Base-by-base conservation (phyloP, 2,113 vertebrate species). In the Oreotrochilus melanogaster region DNA sequence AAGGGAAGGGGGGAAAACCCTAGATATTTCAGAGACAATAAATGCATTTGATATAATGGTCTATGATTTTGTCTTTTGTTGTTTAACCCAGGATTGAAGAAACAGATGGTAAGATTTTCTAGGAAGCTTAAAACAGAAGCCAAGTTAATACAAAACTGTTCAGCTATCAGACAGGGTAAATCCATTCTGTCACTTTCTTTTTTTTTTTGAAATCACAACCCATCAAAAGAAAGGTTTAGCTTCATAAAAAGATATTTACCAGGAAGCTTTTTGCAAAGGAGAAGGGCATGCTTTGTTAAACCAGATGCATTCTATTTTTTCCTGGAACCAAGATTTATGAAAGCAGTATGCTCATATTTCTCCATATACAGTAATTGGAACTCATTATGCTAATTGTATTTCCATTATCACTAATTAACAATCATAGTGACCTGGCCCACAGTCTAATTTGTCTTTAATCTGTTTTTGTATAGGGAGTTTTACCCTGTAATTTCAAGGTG, bases 331-430 rank as follows among this genome's bases (percentile, higher is more conserved):
- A 98, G 97, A 98, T 98, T 98, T 98, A 98, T 98, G 97, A 98
- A 98, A 97, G 96, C 97, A 96, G 96, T 97, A 96, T 94, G 97
- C 97, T 98, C 98, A 98, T 98, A 98, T 97, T 98, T 98, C 98
- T 98, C 98, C 98, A 98, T 98, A 97, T 98, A 96, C 88, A 97
- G 97, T 98, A 98, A 98, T 98, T 98, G 97, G 96, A 98, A 98
- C 97, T 98, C 98, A 99, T 99, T 99, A 99, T 98, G 97, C 97
- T 97, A 98, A 98, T 97, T 98, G 97, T 97, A 98, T 98, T 98
- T 98, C 97, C 98, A 98, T 98, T 97, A 98, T 96, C 98, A 98
- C 98, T 99, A 99, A 99, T 99, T 99, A 98, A 97, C 98, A 98
- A 97, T 98, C 98, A 98, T 97, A 98, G 97, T 98, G 98, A 98